phyloP scores from a whole-genome alignment of 2,797 vertebrate genomes.

The Anisognathus igniventris region DNA sequence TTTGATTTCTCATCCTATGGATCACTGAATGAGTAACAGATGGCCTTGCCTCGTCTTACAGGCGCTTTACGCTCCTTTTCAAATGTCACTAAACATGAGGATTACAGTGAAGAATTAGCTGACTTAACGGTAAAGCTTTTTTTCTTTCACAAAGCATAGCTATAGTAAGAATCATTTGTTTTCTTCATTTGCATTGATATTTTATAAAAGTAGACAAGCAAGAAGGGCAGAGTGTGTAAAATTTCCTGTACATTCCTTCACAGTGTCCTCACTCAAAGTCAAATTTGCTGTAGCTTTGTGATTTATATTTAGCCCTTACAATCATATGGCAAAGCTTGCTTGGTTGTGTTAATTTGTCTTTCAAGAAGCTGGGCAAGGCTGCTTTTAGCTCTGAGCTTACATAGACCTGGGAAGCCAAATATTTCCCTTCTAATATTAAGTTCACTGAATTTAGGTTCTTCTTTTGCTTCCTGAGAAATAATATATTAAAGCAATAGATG shows the following conservation, averaged over 20 bases:
- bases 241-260: neutral
- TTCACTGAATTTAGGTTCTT: neutral
- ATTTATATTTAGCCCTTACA: neutral
- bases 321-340: neutral
- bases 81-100: slow-evolving; percentile 90
- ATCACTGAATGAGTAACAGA: slow-evolving; percentile 76
- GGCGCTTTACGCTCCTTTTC: slow-evolving; percentile 93
- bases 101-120: slow-evolving; percentile 78
- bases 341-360: neutral
- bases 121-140: slow-evolving; percentile 85
- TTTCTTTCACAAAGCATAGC: neutral
- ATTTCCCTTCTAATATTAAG: neutral
- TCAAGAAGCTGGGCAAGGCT: neutral
- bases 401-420: neutral
- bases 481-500: neutral
- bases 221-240: neutral
- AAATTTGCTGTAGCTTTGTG: neutral
- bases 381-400: neutral
- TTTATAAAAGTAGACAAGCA: neutral
- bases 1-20: slow-evolving; percentile 68
- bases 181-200: neutral
- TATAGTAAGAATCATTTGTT: neutral
- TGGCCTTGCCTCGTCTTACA: slow-evolving; percentile 95
- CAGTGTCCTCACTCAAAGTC: neutral
- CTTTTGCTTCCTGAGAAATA: neutral